Percentiles rank a stretch among this genome's conserved stretches.
Evolutionary conservation across 35 echinoderm and acorn worm species (phyloP).

Genomic region (Apostichopus japonicus): DNA sequence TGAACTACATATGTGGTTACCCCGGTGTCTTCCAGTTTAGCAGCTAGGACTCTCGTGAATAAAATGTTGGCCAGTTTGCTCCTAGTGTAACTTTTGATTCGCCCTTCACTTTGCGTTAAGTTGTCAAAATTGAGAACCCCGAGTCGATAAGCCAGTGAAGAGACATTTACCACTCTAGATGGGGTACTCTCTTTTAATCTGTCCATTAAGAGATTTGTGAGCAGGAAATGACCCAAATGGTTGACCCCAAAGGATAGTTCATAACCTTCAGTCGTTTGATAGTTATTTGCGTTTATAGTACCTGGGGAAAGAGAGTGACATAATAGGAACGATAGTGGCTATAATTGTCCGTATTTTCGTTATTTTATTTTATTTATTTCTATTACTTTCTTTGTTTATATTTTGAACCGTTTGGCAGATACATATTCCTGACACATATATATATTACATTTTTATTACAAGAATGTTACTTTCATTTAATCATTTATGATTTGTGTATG

Average conservation of each 20-base stretch:
- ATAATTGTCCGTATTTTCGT: no score
- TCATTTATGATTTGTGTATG: no score
- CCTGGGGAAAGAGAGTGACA: constrained; percentile 47
- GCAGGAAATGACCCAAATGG: constrained; percentile 93
- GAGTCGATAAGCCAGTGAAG: constrained; percentile 76
- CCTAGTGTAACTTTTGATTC: constrained; percentile 76
- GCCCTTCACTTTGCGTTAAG: constrained; percentile 64
- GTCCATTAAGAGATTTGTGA: constrained; percentile 80
- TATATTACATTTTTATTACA: no score
- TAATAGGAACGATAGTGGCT: neutral
- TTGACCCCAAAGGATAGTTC: constrained; percentile 91
- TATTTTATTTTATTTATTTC: no score
- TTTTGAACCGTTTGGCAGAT: no score
- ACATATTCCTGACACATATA: no score
- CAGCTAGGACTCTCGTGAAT: constrained; percentile 77
- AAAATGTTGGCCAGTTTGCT: constrained; percentile 91
- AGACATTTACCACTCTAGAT: constrained; percentile 77
- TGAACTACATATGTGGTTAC: constrained; percentile 70
- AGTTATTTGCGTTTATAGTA: constrained; percentile 65
- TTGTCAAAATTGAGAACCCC: constrained; percentile 66
- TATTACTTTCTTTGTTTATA: no score
- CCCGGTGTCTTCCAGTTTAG: constrained; percentile 69
- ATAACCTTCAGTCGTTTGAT: constrained; percentile 79
- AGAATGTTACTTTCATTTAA: no score
- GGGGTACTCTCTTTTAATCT: constrained; percentile 75